These are phyloP conservation scores for Aphidoletes aphidimyza DNA, from an alignment of 2,888 invertebrate genomes.

Conservation along the genomic window DNA sequence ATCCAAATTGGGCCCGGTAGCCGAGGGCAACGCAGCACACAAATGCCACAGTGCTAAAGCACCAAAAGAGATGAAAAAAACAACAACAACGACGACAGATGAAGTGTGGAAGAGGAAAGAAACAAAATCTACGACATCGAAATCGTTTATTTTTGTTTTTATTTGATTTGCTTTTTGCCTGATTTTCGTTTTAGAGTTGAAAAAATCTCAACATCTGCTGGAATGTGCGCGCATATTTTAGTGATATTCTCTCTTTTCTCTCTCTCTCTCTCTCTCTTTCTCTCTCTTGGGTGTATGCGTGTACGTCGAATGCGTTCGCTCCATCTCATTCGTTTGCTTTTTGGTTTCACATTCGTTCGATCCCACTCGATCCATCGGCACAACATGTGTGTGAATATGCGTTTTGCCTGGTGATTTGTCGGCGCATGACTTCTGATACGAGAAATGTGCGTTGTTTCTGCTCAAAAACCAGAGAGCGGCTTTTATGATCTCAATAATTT, in stretches of 20 bases:
- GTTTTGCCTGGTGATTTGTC: constrained; percentile 25
- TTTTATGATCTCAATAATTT: constrained; percentile 19
- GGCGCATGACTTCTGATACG: constrained; percentile 34
- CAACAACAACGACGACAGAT: not conserved
- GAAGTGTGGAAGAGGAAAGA: not conserved
- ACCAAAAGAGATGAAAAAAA: not conserved
- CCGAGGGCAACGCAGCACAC: not conserved
- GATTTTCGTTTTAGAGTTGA: not conserved
- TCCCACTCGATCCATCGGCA: too few species aligned
- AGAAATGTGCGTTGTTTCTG: not conserved
- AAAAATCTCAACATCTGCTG: constrained; percentile 52
- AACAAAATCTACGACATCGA: not conserved
- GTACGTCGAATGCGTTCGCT: too few species aligned
- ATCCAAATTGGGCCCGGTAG: not conserved
- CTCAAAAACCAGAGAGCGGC: not conserved
- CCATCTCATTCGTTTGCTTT: too few species aligned
- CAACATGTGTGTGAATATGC: not conserved
- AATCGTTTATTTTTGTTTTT: constrained; percentile 51
- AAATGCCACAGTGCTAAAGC: not conserved
- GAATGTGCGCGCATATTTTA: constrained; percentile 42
- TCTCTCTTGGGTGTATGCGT: not conserved
- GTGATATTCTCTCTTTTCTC: not conserved
- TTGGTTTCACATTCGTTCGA: too few species aligned
- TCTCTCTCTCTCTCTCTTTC: not conserved
- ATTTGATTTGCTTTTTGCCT: not conserved